Conservation (phyloP, 2,888 invertebrate genomes). For the Theretra japonica region DNA sequence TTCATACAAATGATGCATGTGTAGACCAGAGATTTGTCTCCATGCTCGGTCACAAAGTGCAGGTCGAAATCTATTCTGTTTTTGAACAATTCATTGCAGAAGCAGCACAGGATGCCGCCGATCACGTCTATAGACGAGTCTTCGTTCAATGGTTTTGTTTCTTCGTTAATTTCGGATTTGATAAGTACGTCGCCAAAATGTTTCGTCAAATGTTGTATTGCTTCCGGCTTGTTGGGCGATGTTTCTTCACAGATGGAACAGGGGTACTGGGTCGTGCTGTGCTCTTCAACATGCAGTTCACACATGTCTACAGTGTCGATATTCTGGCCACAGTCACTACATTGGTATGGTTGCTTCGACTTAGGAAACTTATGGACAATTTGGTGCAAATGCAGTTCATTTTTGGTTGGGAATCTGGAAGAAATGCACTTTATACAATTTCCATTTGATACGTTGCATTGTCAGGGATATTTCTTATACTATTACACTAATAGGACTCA, state of each 20-base stretch:
- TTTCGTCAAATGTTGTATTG: constrained; percentile 61
- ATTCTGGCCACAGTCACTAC: constrained; percentile 59
- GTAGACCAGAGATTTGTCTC: constrained; percentile 69
- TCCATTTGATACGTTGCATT: too few species aligned
- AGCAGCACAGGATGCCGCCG: constrained; percentile 80
- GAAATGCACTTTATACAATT: background rate
- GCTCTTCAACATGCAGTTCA: constrained; percentile 68
- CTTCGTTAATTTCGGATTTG: constrained; percentile 38
- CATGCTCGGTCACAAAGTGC: constrained; percentile 79
- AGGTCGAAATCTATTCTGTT: constrained; percentile 80
- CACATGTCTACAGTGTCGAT: constrained; percentile 63
- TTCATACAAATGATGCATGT: constrained; percentile 85
- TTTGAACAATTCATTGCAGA: constrained; percentile 80
- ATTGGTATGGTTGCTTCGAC: constrained; percentile 65
- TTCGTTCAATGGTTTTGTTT: constrained; percentile 53
- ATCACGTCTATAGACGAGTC: constrained; percentile 73
- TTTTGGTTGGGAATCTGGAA: constrained; percentile 68
- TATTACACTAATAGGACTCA: too few species aligned
- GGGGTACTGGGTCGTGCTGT: constrained; percentile 60
- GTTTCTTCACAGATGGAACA: constrained; percentile 72
- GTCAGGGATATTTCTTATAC: too few species aligned
- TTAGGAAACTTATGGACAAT: constrained; percentile 62
- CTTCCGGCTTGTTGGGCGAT: constrained; percentile 54
- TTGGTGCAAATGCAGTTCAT: constrained; percentile 67
- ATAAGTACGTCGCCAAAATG: constrained; percentile 64